Evolutionary conservation across 2,888 invertebrate species (phyloP).

Genomic region (Achlya flavicornis): DNA sequence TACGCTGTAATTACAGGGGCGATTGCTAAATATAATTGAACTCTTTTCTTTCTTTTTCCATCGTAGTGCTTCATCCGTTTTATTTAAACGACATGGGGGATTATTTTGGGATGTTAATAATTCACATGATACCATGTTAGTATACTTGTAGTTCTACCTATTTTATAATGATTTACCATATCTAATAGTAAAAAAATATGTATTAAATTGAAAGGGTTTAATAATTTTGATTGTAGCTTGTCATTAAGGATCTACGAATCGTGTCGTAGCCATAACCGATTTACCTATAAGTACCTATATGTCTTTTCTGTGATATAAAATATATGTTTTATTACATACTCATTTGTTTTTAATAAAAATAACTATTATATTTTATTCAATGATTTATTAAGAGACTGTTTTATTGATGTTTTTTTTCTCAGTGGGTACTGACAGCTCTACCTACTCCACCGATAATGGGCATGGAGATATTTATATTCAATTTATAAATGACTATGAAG

Average conservation of each 20-base stretch:
- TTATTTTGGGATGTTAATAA: slow-evolving; percentile 23
- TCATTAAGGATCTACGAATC: too few species aligned
- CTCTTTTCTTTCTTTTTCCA: slow-evolving; percentile 67
- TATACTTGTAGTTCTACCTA: background rate
- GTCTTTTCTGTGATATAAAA: too few species aligned
- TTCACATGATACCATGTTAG: background rate
- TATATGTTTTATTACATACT: too few species aligned
- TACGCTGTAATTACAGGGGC: slow-evolving; percentile 80
- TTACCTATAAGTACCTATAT: too few species aligned
- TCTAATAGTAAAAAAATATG: background rate
- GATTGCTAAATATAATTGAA: slow-evolving; percentile 82
- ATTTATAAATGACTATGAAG: slow-evolving; percentile 20
- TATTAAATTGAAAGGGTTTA: too few species aligned
- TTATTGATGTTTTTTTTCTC: too few species aligned
- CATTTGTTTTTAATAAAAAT: too few species aligned
- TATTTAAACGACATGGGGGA: slow-evolving; percentile 31
- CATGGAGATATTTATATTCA: slow-evolving; percentile 7
- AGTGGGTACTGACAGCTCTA: too few species aligned
- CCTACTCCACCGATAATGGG: background rate
- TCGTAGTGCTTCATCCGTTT: slow-evolving; percentile 54
- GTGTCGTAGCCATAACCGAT: too few species aligned
- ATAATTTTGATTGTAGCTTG: too few species aligned
- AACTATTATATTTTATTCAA: too few species aligned
- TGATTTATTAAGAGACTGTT: too few species aligned
- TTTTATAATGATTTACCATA: background rate